Evolutionary conservation across 2,888 invertebrate genomes (phyloP).

Genomic region (Panopea generosa): DNA sequence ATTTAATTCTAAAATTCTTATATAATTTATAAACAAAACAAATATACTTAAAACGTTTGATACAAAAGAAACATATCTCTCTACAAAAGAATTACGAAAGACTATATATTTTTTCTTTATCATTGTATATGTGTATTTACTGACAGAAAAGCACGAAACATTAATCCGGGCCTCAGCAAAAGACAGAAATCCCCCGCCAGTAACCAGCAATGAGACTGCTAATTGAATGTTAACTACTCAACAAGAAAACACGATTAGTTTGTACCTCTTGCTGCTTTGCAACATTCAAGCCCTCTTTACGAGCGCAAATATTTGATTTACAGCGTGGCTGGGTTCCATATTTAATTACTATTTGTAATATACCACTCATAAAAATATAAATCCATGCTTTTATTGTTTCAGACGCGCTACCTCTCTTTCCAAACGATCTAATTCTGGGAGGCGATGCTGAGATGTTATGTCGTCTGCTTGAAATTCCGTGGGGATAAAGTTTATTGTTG

Average conservation of each 20-base stretch:
- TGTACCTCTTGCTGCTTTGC: constrained; percentile 28
- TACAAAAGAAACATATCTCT: too few species aligned
- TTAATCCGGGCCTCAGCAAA: constrained; percentile 35
- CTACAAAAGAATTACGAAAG: too few species aligned
- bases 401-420: neutral
- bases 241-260: constrained; percentile 44
- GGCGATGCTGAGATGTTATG: too few species aligned
- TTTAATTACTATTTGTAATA: constrained; percentile 34
- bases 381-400: neutral
- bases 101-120: too few species aligned
- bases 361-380: constrained; percentile 16
- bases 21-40: too few species aligned
- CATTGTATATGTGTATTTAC: too few species aligned
- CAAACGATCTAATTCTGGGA: neutral
- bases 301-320: constrained; percentile 33
- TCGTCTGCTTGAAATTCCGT: too few species aligned
- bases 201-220: constrained; percentile 36
- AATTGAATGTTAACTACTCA: constrained; percentile 61
- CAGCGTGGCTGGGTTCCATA: constrained; percentile 27
- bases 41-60: too few species aligned
- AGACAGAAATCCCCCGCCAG: constrained; percentile 22
- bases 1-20: too few species aligned
- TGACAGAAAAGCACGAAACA: too few species aligned
- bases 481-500: too few species aligned
- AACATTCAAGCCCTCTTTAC: constrained; percentile 19